phyloP scores from a whole-genome alignment of 2,888 invertebrate species.

The Germaria angustata region DNA sequence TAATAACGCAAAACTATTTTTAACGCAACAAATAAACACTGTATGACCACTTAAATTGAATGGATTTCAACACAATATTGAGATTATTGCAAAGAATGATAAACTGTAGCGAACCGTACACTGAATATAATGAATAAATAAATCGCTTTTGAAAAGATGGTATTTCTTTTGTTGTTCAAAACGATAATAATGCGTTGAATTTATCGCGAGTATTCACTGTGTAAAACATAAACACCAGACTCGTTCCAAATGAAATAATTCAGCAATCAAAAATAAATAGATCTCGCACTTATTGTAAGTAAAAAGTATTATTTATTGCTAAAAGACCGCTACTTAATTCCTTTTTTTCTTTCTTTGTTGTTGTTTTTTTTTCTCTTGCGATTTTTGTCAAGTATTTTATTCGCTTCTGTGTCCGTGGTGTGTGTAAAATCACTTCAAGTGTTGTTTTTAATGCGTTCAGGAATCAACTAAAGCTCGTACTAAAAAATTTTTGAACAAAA shows the following conservation, averaged over 20 bases:
- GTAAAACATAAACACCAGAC: background rate
- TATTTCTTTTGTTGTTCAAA: constrained; percentile 30
- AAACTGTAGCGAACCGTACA: background rate
- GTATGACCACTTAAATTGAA: constrained; percentile 28
- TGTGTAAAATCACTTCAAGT: constrained; percentile 54
- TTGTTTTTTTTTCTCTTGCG: constrained; percentile 6
- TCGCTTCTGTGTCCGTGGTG: background rate
- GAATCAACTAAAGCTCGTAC: constrained; percentile 60
- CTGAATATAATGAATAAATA: background rate
- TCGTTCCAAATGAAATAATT: constrained; percentile 8
- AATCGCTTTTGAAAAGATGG: background rate
- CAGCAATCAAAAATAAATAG: constrained; percentile 5
- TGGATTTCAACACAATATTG: constrained; percentile 15
- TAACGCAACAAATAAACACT: constrained; percentile 36
- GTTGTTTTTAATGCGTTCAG: constrained; percentile 64
- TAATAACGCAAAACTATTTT: constrained; percentile 28
- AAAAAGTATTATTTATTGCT: constrained; percentile 20
- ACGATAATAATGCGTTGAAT: constrained; percentile 4
- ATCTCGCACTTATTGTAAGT: background rate
- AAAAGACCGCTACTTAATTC: constrained; percentile 28
- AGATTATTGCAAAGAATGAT: constrained; percentile 35
- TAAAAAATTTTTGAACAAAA: constrained; percentile 38
- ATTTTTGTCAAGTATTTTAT: constrained; percentile 21
- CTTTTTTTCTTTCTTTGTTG: background rate
- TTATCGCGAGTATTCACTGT: background rate